Base-by-base conservation (phyloP, 1,140 invertebrate species). In the Conus ventricosus region DNA sequence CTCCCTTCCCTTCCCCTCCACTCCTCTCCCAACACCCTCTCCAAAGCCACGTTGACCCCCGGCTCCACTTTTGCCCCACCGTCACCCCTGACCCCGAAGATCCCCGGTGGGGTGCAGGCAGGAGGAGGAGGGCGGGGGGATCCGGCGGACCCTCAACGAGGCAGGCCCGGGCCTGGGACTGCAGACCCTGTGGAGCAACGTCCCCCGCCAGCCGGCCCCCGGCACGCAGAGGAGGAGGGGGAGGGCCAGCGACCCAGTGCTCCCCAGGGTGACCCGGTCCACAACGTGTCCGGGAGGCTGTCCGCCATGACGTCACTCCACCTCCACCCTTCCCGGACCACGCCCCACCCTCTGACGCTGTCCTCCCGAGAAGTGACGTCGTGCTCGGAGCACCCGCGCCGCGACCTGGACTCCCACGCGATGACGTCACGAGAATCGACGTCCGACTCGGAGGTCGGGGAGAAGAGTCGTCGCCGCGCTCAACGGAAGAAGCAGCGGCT, bases 31-130 rank as follows among this genome's bases (percentile, higher is more conserved):
- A 23, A 1, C 80, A 10, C 39, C 76, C 8, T 51, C 0, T 15
- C 80, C 80, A 81, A 17, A 81, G 23, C 80, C 10, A 54, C 76
- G 25, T 80, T 80, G 76, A 80, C 76, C 76, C 76, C 76, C 1
- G 39, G 76, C 76, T 27, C 76, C 25, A 80, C 80, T 51, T 54
- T 81, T 23, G 80, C 5, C 39, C 80, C 80, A 13, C 80, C 80
- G 17, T 81, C 80, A 7, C 80, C 80, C 20, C 39, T 80, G 76
- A 80, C 25, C 39, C 76, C 76, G 39, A 80, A 80, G 80, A 15
- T 81, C 80, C 6, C 80, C 80, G 15, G 80, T 13, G 80, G 51
- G 5, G 25, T 78, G 39, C n/a, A 78, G 39, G 4, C 76, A 25
- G 8, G 39, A 11, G 76, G 10, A 27, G 39, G 8, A 51, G 76